A percentile compares a stretch with the other conserved stretches of the same genome.
Conservation (phyloP, 2,888 invertebrate species). For the Macrophya alboannulata region DNA sequence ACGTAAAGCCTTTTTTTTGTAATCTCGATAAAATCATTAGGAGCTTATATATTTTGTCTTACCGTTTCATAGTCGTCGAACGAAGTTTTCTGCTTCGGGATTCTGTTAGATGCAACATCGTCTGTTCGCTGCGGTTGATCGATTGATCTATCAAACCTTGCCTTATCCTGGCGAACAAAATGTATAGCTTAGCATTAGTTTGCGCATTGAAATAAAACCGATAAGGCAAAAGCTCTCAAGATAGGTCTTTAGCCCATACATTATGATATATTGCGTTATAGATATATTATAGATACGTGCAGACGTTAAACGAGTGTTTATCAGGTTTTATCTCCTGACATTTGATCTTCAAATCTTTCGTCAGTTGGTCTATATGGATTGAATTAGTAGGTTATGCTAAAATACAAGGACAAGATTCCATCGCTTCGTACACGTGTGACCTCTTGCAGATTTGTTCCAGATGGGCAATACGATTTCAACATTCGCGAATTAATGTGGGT, state of each 20-base stretch:
- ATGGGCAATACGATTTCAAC: constrained; percentile 6
- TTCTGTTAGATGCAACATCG: constrained; percentile 37
- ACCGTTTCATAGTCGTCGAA: constrained; percentile 74
- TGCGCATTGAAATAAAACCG: not conserved
- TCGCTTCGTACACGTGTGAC: constrained; percentile 7
- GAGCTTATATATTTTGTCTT: constrained; percentile 54
- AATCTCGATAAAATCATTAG: not conserved
- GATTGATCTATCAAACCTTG: constrained; percentile 71
- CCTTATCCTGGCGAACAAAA: constrained; percentile 68
- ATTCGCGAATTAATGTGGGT: not conserved
- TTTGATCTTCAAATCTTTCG: constrained; percentile 72
- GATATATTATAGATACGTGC: constrained; percentile 24
- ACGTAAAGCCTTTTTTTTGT: not conserved
- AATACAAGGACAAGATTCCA: not conserved
- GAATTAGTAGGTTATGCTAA: constrained; percentile 44
- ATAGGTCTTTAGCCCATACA: not conserved
- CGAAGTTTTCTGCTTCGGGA: constrained; percentile 64
- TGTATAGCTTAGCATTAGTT: not conserved
- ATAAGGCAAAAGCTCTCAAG: constrained; percentile 8
- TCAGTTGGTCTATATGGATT: constrained; percentile 33
- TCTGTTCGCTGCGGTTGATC: constrained; percentile 51
- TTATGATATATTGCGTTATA: constrained; percentile 4
- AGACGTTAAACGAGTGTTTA: constrained; percentile 48
- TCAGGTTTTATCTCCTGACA: constrained; percentile 70
- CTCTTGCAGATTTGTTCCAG: constrained; percentile 22